Conservation (phyloP, 2,113 vertebrate genomes). For the Eupsittula cactorum region DNA sequence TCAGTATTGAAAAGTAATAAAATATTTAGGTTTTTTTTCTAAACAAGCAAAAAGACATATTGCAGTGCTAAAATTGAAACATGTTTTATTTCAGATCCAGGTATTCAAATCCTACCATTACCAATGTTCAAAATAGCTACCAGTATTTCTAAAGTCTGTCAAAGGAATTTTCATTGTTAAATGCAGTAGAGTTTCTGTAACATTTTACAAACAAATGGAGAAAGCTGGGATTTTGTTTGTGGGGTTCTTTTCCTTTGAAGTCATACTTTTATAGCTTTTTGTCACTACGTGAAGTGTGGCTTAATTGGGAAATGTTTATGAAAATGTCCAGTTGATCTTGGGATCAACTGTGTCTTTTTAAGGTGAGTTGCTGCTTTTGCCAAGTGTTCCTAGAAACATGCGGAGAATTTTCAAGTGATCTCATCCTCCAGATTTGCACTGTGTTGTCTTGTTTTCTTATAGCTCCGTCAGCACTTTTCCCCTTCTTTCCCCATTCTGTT, state of each 20-base stretch:
- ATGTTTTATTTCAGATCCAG: neutral
- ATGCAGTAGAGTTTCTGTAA: neutral
- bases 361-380: neutral
- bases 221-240: neutral
- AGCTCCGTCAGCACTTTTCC: conserved; percentile 52
- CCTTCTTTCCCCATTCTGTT: neutral
- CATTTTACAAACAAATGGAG: neutral
- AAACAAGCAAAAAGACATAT: neutral
- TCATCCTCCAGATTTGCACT: neutral
- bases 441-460: neutral
- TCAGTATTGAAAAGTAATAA: neutral
- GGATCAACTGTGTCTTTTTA: neutral
- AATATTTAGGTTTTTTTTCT: neutral
- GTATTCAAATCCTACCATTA: neutral
- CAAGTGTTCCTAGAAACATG: neutral
- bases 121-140: neutral
- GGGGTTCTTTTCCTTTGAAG: neutral
- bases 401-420: neutral
- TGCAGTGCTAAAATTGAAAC: neutral
- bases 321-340: neutral
- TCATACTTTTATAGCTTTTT: neutral
- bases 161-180: neutral
- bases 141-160: neutral
- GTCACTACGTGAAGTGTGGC: neutral
- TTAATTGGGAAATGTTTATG: neutral